A percentile compares a stretch with the other conserved stretches of the same genome.
Conservation (phyloP, 1,140 invertebrate species). For the Rhyzopertha dominica region DNA sequence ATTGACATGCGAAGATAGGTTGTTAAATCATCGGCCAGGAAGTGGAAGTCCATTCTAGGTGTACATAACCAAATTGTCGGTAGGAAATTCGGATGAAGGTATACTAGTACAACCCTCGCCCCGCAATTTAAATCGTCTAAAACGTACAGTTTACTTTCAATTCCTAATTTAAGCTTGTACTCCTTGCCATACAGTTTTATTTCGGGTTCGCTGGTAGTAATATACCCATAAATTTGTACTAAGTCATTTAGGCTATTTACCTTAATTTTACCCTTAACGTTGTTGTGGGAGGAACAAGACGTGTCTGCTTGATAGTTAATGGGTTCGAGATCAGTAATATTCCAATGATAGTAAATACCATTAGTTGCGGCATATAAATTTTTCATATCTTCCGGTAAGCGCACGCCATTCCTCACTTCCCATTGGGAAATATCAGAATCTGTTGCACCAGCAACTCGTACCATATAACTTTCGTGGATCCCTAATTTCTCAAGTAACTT, state of each 20-base stretch:
- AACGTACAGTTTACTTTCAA: constrained; percentile 17
- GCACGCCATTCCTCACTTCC: constrained; percentile 5
- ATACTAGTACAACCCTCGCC: constrained; percentile 18
- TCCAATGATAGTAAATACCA: constrained; percentile 7
- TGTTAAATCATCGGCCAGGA: constrained; percentile 20
- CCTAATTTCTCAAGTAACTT: not conserved
- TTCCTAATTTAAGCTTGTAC: constrained; percentile 2
- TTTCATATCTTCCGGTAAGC: constrained; percentile 4
- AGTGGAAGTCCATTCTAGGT: constrained; percentile 16
- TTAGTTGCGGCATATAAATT: constrained; percentile 5
- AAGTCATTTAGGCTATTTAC: constrained; percentile 17
- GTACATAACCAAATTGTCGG: constrained; percentile 23
- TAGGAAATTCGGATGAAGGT: constrained; percentile 18
- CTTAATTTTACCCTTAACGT: constrained; percentile 12
- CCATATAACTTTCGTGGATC: not conserved
- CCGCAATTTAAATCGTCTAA: constrained; percentile 3
- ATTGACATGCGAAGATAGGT: constrained; percentile 24
- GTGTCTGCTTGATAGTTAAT: not conserved
- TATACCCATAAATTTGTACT: constrained; percentile 8
- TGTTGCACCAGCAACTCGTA: not conserved
- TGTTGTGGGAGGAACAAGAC: not conserved
- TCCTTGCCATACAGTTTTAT: not conserved
- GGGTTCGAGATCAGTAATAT: not conserved
- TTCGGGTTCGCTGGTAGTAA: constrained; percentile 1
- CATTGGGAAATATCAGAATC: constrained; percentile 2